phyloP scores from a whole-genome alignment of 2,797 vertebrate species.

The Echiichthys vipera region DNA sequence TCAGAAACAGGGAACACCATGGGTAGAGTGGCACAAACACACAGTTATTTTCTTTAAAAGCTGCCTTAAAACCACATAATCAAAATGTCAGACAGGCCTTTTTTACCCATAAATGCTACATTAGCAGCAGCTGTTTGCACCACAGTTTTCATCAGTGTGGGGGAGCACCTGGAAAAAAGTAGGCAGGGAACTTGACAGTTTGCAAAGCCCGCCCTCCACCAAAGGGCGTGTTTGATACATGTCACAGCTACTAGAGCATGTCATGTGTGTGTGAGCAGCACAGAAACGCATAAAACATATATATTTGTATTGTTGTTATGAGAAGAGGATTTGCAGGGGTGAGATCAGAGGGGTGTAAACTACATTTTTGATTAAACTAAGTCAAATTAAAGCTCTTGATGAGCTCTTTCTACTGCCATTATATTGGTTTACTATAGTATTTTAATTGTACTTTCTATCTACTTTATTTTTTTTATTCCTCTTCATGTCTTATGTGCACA shows the following conservation, averaged over 20 bases:
- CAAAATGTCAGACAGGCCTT: not conserved
- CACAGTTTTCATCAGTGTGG: not conserved
- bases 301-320: no score
- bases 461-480: no score
- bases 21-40: not conserved
- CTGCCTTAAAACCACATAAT: not conserved
- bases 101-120: not conserved
- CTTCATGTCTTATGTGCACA: no score
- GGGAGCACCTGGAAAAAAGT: not conserved
- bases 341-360: no score
- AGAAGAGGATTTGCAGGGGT: no score
- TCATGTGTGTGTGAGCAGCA: not conserved
- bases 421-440: no score
- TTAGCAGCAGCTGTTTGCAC: not conserved
- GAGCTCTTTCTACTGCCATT: no score
- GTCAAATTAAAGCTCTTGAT: no score
- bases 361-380: no score
- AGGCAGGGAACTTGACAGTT: not conserved
- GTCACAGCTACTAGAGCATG: not conserved
- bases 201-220: not conserved
- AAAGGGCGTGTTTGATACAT: conserved; percentile 9
- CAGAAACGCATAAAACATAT: no score
- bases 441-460: no score
- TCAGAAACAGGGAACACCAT: not conserved
- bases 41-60: not conserved